phyloP scores from a whole-genome alignment of 2,888 invertebrate genomes.

The Drosophila niveifrons region DNA sequence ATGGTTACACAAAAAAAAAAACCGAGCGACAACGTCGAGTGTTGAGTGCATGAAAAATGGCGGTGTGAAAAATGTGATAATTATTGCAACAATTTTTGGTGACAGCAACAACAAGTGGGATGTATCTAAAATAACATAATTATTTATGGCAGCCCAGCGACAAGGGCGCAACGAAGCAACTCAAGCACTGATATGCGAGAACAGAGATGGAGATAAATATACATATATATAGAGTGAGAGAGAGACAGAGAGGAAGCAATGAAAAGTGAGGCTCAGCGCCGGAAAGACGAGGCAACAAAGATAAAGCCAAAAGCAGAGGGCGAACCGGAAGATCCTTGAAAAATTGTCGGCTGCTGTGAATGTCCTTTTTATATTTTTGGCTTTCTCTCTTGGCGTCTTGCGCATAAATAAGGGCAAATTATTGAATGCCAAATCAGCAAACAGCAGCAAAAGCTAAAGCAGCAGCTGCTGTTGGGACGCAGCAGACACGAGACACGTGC shows the following conservation, averaged over 20 bases:
- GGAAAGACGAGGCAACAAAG: conserved; percentile 17
- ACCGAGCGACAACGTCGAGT: conserved; percentile 33
- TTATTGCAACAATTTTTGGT: conserved; percentile 70
- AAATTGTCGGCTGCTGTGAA: conserved; percentile 46
- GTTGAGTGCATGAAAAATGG: conserved; percentile 68
- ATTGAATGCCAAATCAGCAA: conserved; percentile 67
- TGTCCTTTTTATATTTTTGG: conserved; percentile 34
- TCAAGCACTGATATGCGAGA: conserved; percentile 44
- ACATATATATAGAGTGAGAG: neutral
- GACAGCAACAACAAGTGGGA: conserved; percentile 8
- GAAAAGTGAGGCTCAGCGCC: conserved; percentile 44
- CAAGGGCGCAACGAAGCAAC: conserved; percentile 20
- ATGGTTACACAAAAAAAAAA: conserved; percentile 48
- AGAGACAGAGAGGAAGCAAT: conserved; percentile 59
- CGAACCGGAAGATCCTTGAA: conserved; percentile 66
- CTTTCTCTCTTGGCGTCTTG: conserved; percentile 28
- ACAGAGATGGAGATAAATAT: neutral
- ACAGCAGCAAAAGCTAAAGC: conserved; percentile 1
- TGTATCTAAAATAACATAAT: conserved; percentile 76
- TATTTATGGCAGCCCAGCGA: conserved; percentile 63
- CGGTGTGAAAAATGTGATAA: conserved; percentile 71
- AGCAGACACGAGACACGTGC: conserved; percentile 1
- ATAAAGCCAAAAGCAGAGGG: conserved; percentile 20
- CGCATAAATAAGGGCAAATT: conserved; percentile 74
- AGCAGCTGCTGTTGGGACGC: too few relatives aligned